Evolutionary conservation across 1,140 invertebrate genomes (phyloP), one percentile per base, ranked within the genome.

Genomic region (Helicoverpa zea): DNA sequence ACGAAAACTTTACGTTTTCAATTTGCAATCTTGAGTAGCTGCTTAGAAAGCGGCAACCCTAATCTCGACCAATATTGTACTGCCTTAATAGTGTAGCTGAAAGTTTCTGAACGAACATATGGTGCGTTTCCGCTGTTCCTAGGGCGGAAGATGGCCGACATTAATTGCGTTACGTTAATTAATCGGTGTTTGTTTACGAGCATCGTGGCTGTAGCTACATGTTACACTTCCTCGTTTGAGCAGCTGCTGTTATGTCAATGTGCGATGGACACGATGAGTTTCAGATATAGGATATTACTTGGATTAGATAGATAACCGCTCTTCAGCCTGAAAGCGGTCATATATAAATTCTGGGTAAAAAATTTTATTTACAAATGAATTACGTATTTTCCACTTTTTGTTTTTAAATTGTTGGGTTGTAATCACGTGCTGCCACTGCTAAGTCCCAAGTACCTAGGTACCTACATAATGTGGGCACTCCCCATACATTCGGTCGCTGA

Each of bases 101-200:
- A 52, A 52, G 18, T 29, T 68, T 52, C 58, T 18, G 12, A 51
- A 52, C 18, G 14, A 29, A 70, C 66, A 70, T 52, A 12, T 51
- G 66, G 23, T 70, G 35, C 18, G 63, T n/a, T 23, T 66, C 43
- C 63, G 35, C 16, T 66, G 43, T 66, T 66, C 47, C 47, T 43
- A 49, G 10, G 43, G 11, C 58, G 23, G 23, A 23, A 66, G n/a
- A 66, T 66, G 43, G 43, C 63, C n/a, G 63, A n/a, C 43, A 14
- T 16, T 66, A 16, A 66, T 66, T 43, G 63, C 9, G 43, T 66
- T 66, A 49, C 43, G 43, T 66, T 66, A 66, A 66, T 66, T 66
- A 66, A 66, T 66, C 43, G 30, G 18, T 9, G 63, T 66, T 16
- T 49, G 63, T 66, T 66, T 66, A 49, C 43, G n/a, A 16, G 18